phyloP scores from a whole-genome alignment of 2,888 invertebrate genomes.

The Lasius fuliginosus region DNA sequence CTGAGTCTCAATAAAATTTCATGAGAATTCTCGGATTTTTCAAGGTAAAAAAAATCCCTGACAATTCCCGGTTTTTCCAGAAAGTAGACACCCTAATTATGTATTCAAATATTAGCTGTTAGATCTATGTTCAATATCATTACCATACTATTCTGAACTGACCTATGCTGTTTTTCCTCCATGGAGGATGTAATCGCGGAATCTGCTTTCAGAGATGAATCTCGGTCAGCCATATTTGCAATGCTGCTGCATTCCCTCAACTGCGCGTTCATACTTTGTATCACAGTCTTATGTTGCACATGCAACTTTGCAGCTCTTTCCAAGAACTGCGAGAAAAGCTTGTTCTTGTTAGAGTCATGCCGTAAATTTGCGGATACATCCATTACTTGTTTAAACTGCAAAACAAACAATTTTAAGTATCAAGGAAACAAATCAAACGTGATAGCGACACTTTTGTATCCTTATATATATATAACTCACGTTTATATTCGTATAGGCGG shows the following conservation, averaged over 20 bases:
- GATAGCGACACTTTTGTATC: too few species aligned
- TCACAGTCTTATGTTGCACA: conserved; percentile 77
- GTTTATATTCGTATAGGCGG: conserved; percentile 73
- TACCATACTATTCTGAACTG: conserved; percentile 58
- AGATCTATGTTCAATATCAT: neutral
- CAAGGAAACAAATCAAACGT: neutral
- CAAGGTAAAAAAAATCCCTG: too few species aligned
- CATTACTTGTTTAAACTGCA: conserved; percentile 80
- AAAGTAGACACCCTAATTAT: neutral
- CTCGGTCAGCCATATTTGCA: conserved; percentile 59
- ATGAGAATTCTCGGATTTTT: too few species aligned
- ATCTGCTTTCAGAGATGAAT: conserved; percentile 64
- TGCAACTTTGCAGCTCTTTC: conserved; percentile 66
- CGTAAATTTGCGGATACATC: conserved; percentile 80
- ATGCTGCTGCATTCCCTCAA: conserved; percentile 65
- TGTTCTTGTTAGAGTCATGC: conserved; percentile 81
- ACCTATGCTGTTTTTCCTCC: conserved; percentile 67
- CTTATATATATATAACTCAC: conserved; percentile 59
- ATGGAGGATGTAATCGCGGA: conserved; percentile 56
- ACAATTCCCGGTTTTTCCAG: too few species aligned
- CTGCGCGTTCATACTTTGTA: conserved; percentile 65
- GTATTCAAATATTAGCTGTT: neutral
- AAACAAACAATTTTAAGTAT: conserved; percentile 47
- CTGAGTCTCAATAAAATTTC: too few species aligned
- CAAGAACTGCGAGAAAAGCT: conserved; percentile 80